A percentile compares a stretch with the other conserved stretches of the same genome.
Conservation (phyloP, 2,113 vertebrate genomes). For the Leucoraja erinaceus region DNA sequence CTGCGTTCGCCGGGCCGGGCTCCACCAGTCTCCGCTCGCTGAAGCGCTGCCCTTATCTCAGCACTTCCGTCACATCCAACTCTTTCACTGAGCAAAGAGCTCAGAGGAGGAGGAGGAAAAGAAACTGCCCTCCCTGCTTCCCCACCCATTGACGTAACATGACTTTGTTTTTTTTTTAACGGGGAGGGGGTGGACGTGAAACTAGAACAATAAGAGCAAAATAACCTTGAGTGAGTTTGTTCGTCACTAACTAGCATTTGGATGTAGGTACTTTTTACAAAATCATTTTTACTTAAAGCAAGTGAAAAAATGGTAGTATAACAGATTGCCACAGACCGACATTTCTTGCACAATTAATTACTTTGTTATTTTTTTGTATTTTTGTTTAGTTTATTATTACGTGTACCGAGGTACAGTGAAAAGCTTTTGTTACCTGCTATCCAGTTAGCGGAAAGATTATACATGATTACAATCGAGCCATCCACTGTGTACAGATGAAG, state of each 20-base stretch:
- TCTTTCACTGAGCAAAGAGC: neutral
- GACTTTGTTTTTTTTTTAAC: too few species aligned
- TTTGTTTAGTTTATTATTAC: too few species aligned
- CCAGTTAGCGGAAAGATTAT: too few species aligned
- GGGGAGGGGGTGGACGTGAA: neutral
- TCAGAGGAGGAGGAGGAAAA: neutral
- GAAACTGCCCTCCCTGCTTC: neutral
- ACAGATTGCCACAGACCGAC: neutral
- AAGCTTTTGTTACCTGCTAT: too few species aligned
- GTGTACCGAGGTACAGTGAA: too few species aligned
- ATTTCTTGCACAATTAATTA: neutral
- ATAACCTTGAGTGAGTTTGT: neutral
- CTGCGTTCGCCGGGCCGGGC: too few species aligned
- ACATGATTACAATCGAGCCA: too few species aligned
- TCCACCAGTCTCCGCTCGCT: too few species aligned
- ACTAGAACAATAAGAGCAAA: too few species aligned
- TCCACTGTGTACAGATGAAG: too few species aligned
- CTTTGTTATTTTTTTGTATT: neutral
- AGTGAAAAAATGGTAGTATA: too few species aligned
- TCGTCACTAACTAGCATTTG: neutral
- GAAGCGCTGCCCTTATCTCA: neutral
- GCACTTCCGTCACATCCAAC: slow-evolving; percentile 18
- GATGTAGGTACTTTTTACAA: neutral
- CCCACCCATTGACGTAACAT: slow-evolving; percentile 10
- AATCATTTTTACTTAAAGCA: neutral